These are phyloP conservation scores for Hippasteria phrygiana DNA, from an alignment of 53 echinoderm and acorn worm species.

Conservation along the genomic window DNA sequence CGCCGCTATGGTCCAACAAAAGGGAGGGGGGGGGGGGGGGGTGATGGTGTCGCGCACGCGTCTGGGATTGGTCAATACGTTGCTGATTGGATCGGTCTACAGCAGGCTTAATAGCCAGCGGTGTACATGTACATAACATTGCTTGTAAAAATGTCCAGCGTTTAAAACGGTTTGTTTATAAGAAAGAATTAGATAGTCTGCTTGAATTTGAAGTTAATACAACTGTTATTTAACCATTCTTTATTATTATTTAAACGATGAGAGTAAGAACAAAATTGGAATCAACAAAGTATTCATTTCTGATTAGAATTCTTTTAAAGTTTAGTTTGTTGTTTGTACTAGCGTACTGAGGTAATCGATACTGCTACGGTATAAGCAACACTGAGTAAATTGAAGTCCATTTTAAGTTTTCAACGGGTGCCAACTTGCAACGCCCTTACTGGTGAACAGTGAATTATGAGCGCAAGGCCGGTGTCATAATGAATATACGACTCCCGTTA, in stretches of 20 bases:
- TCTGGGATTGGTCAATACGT: no score
- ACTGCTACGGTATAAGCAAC: background rate
- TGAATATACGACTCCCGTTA: no score
- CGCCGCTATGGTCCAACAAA: no score
- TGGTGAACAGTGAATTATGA: no score
- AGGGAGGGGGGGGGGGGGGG: no score
- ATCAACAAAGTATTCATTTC: slow-evolving; percentile 46
- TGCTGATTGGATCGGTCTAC: no score
- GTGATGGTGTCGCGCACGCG: no score
- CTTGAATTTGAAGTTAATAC: slow-evolving; percentile 14
- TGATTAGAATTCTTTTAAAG: background rate
- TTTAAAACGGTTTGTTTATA: slow-evolving; percentile 62
- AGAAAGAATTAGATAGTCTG: slow-evolving; percentile 7
- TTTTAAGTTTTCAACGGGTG: no score
- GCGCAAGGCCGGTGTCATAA: no score
- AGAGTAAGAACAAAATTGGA: background rate
- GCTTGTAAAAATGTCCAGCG: slow-evolving; percentile 61
- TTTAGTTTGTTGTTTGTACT: background rate
- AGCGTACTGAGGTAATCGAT: background rate
- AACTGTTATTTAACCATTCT: slow-evolving; percentile 24
- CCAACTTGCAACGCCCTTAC: no score
- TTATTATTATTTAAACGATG: background rate
- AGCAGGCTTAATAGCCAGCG: slow-evolving; percentile 33
- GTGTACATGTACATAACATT: slow-evolving; percentile 67
- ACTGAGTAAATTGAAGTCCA: no score